Conservation (phyloP, 2,888 invertebrate genomes). For the Callyntrura sp. region DNA sequence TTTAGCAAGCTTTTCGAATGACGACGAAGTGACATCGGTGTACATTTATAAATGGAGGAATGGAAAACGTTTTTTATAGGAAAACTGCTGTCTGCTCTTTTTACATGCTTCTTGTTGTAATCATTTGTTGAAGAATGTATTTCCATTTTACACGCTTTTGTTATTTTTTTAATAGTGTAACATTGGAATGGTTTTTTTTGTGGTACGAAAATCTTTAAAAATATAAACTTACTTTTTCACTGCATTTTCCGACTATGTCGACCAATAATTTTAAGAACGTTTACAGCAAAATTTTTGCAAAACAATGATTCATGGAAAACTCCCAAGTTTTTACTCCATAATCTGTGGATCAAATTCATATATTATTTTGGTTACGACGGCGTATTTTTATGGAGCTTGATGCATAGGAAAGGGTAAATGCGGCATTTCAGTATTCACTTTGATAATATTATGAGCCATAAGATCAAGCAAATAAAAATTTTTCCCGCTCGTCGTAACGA, state of each 20-base stretch:
- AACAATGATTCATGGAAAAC: constrained; percentile 3
- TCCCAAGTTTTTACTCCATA: background rate
- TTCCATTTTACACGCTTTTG: no score
- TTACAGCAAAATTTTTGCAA: background rate
- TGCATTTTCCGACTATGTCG: constrained; percentile 9
- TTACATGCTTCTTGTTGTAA: no score
- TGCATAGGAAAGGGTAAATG: constrained; percentile 8
- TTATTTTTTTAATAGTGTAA: no score
- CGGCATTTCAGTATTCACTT: constrained; percentile 65
- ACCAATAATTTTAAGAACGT: background rate
- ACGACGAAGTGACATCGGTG: no score
- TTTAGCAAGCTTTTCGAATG: no score
- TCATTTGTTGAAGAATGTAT: no score
- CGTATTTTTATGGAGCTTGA: no score
- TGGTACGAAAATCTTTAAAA: no score
- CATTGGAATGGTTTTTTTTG: no score
- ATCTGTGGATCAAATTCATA: background rate
- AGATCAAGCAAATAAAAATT: constrained; percentile 65
- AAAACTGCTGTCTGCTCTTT: no score
- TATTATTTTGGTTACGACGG: constrained; percentile 2
- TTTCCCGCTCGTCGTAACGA: constrained; percentile 27
- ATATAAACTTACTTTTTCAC: constrained; percentile 1
- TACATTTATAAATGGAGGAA: constrained; percentile 38
- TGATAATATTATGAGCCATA: constrained; percentile 69
- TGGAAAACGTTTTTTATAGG: background rate